Conservation (phyloP, 2,888 invertebrate species). For the Apotomis turbidana region DNA sequence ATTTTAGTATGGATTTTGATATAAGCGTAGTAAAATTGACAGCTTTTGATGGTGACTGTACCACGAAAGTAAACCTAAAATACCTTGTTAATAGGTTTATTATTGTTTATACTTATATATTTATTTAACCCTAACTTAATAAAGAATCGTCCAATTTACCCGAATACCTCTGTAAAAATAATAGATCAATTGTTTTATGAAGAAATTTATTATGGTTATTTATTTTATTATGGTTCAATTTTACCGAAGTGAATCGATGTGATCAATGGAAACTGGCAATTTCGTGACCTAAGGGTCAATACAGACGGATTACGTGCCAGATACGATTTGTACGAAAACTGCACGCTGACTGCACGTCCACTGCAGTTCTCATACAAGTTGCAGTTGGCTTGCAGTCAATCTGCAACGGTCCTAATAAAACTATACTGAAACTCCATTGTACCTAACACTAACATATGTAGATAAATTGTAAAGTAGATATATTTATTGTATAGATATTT, state of each 20-base stretch:
- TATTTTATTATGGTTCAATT: not conserved
- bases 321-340: too few species aligned
- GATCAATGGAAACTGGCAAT: too few species aligned
- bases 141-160: not conserved
- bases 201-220: too few species aligned
- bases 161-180: constrained; percentile 1
- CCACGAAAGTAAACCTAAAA: too few species aligned
- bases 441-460: constrained; percentile 19
- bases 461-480: constrained; percentile 20
- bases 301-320: too few species aligned
- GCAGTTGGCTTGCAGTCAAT: not conserved
- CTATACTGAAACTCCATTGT: constrained; percentile 2
- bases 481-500: constrained; percentile 22
- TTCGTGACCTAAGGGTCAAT: too few species aligned
- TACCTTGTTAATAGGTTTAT: too few species aligned
- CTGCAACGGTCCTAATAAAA: not conserved
- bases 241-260: not conserved
- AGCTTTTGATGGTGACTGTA: too few species aligned
- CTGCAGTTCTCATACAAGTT: too few species aligned
- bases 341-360: too few species aligned
- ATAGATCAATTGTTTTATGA: not conserved
- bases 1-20: too few species aligned
- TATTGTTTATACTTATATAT: not conserved
- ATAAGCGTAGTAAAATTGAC: too few species aligned
- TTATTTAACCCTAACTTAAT: not conserved